Conservation (phyloP, 1,140 invertebrate species). For the Propsilocerus akamusi region DNA sequence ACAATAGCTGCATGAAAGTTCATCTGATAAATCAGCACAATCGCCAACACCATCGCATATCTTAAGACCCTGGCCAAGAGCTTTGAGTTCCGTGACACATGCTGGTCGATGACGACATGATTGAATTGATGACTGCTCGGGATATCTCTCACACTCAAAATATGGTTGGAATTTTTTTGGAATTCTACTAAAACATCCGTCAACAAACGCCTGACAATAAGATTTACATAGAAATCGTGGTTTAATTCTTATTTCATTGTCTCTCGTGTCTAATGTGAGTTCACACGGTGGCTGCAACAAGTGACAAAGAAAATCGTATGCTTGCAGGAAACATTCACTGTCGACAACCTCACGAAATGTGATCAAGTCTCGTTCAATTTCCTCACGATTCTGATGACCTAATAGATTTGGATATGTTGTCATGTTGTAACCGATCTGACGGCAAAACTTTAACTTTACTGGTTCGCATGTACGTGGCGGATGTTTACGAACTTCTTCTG, state of each 20-base stretch:
- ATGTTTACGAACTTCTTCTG: conserved; percentile 15
- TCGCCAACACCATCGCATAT: conserved; percentile 75
- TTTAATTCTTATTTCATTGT: not conserved
- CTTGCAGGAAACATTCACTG: conserved; percentile 66
- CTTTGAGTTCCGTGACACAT: conserved; percentile 49
- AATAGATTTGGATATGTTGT: conserved; percentile 73
- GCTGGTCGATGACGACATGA: conserved; percentile 57
- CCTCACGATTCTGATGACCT: conserved; percentile 38
- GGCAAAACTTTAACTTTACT: conserved; percentile 49
- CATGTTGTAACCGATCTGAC: conserved; percentile 50
- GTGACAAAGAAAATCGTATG: conserved; percentile 72
- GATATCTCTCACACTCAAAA: conserved; percentile 63
- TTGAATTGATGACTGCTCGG: conserved; percentile 50
- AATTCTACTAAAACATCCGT: conserved; percentile 56
- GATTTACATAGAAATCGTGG: conserved; percentile 25
- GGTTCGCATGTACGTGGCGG: conserved; percentile 45
- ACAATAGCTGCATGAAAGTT: conserved; percentile 60
- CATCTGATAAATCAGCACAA: conserved; percentile 66
- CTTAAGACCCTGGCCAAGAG: conserved; percentile 46
- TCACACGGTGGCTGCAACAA: conserved; percentile 61
- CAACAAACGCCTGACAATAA: conserved; percentile 71
- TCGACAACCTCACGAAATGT: conserved; percentile 70
- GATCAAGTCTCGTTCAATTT: conserved; percentile 57
- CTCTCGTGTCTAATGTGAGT: conserved; percentile 9
- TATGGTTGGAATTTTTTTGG: conserved; percentile 44